Evolutionary conservation across 2,797 vertebrate genomes (phyloP).

Genomic region (Clarias pachynema): DNA sequence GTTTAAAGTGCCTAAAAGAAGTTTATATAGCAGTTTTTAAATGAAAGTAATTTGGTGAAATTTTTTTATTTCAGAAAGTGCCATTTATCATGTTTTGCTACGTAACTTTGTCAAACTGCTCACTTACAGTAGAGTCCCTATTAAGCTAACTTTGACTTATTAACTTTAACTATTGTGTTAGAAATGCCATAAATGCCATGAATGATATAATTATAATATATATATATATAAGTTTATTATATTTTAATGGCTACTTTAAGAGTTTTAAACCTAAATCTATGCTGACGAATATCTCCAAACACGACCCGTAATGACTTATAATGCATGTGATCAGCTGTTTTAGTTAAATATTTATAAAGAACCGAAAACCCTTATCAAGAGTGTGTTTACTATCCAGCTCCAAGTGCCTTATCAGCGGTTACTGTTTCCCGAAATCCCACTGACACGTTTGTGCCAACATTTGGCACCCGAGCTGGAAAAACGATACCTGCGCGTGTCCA

Average conservation of each 20-base stretch:
- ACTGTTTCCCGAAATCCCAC: conserved; percentile 1
- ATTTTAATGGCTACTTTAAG: neutral
- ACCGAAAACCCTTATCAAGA: neutral
- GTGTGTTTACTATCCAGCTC: neutral
- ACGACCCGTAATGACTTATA: neutral
- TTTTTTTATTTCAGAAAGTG: too few species aligned
- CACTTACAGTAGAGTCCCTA: neutral
- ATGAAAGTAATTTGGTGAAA: too few species aligned
- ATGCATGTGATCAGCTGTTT: neutral
- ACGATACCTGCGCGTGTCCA: neutral
- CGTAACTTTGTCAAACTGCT: too few species aligned
- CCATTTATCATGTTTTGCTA: too few species aligned
- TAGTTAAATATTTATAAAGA: neutral
- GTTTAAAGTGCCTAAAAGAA: too few species aligned
- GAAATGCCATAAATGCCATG: too few species aligned
- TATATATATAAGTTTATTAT: too few species aligned
- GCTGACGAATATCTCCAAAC: neutral
- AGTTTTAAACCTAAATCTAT: neutral
- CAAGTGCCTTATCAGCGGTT: neutral
- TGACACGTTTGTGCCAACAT: neutral
- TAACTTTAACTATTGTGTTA: too few species aligned
- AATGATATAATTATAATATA: neutral
- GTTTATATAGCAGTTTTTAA: too few species aligned
- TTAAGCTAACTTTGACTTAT: neutral
- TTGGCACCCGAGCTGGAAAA: neutral